These are phyloP conservation scores for Drosophila pallidifrons DNA, from an alignment of 1,140 invertebrate species.

Conservation along the genomic window DNA sequence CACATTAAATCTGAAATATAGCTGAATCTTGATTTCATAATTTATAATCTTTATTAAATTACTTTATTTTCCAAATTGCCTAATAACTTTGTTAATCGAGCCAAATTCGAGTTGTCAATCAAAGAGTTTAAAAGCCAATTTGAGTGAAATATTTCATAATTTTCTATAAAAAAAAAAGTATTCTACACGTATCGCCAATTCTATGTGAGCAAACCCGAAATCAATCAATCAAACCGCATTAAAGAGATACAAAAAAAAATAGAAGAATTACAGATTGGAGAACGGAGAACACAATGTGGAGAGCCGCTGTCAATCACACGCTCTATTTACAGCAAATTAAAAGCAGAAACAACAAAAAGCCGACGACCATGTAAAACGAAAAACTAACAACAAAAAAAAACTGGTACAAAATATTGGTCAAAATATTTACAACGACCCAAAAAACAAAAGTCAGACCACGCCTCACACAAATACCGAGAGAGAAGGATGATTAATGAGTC, in stretches of 20 bases:
- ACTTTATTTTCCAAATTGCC: slow-evolving; percentile 4
- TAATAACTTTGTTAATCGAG: slow-evolving; percentile 44
- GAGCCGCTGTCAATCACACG: slow-evolving; percentile 73
- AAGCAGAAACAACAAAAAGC: slow-evolving; percentile 59
- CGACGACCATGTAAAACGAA: slow-evolving; percentile 64
- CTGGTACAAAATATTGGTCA: slow-evolving; percentile 74
- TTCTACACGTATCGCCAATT: slow-evolving; percentile 48
- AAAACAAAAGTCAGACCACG: slow-evolving; percentile 32
- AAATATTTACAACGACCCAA: slow-evolving; percentile 74
- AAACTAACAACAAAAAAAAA: slow-evolving; percentile 44
- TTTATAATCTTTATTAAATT: no score
- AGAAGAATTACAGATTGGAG: slow-evolving; percentile 15
- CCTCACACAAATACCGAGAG: slow-evolving; percentile 10
- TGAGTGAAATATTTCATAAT: slow-evolving; percentile 43
- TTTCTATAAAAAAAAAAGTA: slow-evolving; percentile 44
- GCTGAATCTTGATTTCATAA: no score
- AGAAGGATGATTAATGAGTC: slow-evolving; percentile 63
- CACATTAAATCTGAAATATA: no score
- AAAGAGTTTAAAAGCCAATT: slow-evolving; percentile 54
- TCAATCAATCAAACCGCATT: slow-evolving; percentile 78
- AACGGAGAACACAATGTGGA: slow-evolving; percentile 24
- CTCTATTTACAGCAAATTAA: slow-evolving; percentile 80
- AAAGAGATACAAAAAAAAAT: slow-evolving; percentile 47
- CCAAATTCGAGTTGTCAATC: slow-evolving; percentile 60
- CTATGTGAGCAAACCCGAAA: slow-evolving; percentile 28